Conservation (phyloP, 2,113 vertebrate genomes). For the Indicator indicator region DNA sequence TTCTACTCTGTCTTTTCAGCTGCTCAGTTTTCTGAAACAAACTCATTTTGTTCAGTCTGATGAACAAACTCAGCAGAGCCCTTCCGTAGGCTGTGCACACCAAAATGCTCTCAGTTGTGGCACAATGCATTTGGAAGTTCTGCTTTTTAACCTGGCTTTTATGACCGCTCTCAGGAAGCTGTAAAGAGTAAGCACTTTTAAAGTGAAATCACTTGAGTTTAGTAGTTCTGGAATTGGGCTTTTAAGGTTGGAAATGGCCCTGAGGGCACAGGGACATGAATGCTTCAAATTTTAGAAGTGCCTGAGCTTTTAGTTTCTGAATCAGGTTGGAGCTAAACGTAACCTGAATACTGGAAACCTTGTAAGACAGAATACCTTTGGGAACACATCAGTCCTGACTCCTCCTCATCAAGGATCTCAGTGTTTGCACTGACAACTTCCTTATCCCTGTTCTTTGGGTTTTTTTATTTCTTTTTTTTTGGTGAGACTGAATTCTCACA, state of each 20-base stretch:
- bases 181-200: constrained; percentile 34
- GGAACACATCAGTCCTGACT: neutral
- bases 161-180: constrained; percentile 39
- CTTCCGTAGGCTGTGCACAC: neutral
- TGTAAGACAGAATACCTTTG: neutral
- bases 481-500: neutral
- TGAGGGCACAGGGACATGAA: neutral
- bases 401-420: neutral
- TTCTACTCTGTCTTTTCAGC: neutral
- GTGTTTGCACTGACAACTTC: neutral
- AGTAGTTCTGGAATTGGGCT: neutral
- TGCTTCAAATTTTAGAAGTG: neutral
- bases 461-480: neutral
- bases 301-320: constrained; percentile 14
- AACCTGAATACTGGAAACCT: neutral
- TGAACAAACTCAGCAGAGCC: neutral
- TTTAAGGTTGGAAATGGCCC: constrained; percentile 5
- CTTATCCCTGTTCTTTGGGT: neutral
- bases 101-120: neutral
- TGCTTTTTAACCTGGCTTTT: constrained; percentile 38
- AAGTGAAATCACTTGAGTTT: constrained; percentile 18
- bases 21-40: neutral
- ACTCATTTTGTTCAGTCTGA: neutral
- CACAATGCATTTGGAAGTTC: constrained; percentile 15
- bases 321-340: neutral